Evolutionary conservation across 53 echinoderm and acorn worm species (phyloP), one percentile per base, ranked within the genome.

Genomic region (Henricia sp.): DNA sequence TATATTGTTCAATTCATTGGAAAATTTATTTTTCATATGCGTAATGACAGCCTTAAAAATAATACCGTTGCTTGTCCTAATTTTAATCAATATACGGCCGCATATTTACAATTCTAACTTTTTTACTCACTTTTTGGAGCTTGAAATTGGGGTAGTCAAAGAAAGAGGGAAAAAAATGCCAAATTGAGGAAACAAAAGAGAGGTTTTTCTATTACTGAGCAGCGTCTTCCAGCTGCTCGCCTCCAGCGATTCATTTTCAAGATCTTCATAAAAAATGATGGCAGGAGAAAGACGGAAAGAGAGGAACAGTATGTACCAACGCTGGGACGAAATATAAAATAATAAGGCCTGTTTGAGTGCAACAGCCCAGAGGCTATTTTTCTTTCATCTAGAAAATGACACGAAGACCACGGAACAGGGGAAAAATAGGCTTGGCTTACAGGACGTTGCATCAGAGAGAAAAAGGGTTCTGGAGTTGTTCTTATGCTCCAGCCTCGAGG

Each of bases 331-430:
- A 78, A 78, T 78, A 78, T 78, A 78, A 78, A 78, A 78, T 78
- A 78, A 78, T 78, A 78, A 78, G 78, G 43, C 62, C 78, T 44
- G 78, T 63, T 78, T 78, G 39, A 53, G 35, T 25, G 62, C 42
- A 37, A 27, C 46, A 34, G 43, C 66, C 86, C 70, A 34, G 23
- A 40, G 86, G 86, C 86, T 86, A 76, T 86, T 86, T 86, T 86
- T 86, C 86, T 86, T 86, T 86, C 86, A 86, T 86, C 86, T 86
- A 74, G 75, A 86, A 86, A 86, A 86, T 86, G 86, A 86, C 86
- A 75, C 37, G 74, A 52, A 76, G 67, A 74, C 75, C n/a, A 53
- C 66, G 67, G 74, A 74, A 86, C 52, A 67, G 75, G 38, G 85
- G n/a, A n/a, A 73, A 64, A 85, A 72, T 73, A 57, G 84, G 75